Conservation (phyloP, 2,888 invertebrate genomes). For the Diogma glabrata region DNA sequence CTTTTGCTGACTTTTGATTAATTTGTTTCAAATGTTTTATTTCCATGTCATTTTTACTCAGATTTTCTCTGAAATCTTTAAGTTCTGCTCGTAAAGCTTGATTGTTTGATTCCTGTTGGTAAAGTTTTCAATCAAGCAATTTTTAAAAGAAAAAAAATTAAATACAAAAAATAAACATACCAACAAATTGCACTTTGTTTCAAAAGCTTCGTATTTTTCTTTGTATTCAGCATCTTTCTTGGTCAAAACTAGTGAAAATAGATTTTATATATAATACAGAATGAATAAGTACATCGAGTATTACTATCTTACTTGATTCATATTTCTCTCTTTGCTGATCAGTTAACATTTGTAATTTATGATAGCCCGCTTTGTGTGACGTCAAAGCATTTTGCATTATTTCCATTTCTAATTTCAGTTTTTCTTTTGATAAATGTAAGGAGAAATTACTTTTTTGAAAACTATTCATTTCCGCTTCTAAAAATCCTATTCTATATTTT, state of each 20-base stretch:
- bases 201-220: not conserved
- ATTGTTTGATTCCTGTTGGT: not conserved
- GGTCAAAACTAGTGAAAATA: not conserved
- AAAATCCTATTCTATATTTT: not conserved
- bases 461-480: not conserved
- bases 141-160: too few species aligned
- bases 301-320: too few species aligned
- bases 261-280: too few species aligned
- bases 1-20: not conserved
- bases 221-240: not conserved
- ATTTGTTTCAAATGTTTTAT: not conserved
- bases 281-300: too few species aligned
- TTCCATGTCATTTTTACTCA: too few species aligned
- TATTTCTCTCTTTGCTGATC: not conserved
- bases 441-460: slow-evolving; percentile 1
- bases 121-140: too few species aligned
- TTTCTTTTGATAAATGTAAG: not conserved
- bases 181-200: not conserved
- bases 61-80: not conserved
- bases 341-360: not conserved
- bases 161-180: too few species aligned
- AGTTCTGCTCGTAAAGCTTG: not conserved
- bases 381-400: not conserved
- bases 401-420: not conserved
- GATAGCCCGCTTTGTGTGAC: not conserved